phyloP scores from a whole-genome alignment of 1,140 invertebrate genomes.

The Manduca sexta region DNA sequence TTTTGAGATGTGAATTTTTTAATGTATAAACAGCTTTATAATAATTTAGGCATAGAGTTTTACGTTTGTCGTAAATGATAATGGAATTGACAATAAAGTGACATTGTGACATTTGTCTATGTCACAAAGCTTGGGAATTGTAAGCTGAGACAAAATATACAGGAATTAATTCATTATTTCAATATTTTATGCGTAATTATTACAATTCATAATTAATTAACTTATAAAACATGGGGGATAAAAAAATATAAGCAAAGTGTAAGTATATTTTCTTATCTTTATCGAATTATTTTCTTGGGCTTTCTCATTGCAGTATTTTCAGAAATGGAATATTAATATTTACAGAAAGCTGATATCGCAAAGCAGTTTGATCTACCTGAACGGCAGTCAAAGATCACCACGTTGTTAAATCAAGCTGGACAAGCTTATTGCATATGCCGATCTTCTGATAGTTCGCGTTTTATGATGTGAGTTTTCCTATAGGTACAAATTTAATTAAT shows the following conservation, averaged over 20 bases:
- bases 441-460: constrained; percentile 91
- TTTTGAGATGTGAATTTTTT: no score
- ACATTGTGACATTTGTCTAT: neutral
- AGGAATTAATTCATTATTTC: no score
- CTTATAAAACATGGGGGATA: constrained; percentile 42
- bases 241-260: constrained; percentile 59
- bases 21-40: no score
- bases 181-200: no score
- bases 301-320: no score
- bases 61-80: no score
- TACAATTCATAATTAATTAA: neutral
- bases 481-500: no score
- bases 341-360: constrained; percentile 91
- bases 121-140: neutral
- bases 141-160: neutral
- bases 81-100: no score
- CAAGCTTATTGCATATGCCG: constrained; percentile 96
- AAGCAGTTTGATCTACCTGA: constrained; percentile 92
- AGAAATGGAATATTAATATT: constrained; percentile 12
- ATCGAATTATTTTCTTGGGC: neutral
- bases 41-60: no score
- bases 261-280: constrained; percentile 23
- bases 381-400: constrained; percentile 92
- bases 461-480: constrained; percentile 90
- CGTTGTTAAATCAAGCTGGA: constrained; percentile 89